Base-by-base conservation (phyloP, 2,797 vertebrate species). In the Paratrypauchen microcephalus region DNA sequence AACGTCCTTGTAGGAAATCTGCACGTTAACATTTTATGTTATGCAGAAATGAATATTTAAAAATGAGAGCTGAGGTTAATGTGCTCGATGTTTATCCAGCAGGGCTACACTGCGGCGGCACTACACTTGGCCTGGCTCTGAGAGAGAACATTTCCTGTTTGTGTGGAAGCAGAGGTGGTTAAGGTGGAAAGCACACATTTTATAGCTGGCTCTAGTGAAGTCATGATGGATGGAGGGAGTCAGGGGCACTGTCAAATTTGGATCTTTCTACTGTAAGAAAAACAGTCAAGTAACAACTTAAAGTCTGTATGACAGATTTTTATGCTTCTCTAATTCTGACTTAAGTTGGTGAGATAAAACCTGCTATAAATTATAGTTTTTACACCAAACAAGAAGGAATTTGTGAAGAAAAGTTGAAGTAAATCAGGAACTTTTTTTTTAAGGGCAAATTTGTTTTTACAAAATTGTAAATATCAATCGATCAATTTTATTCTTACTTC, bases 41-140 rank as follows among this genome's bases (percentile, higher is more conserved):
- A 77, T 76, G 71, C 77, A 82, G 67, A 81, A 77, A 74, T 30
- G 4, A 65, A 79, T 69, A 77, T 78, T 78, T 69, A 68, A 73
- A 74, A 78, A 74, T 72, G 72, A 72, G 71, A 74, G 68, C 23
- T 23, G 60, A 68, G 74, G 69, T 77, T 85, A 74, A 77, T 77
- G 72, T 65, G 67, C 57, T 77, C 30, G 1, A 54, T n/a, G 77
- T 82, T 75, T 83, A 74, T 78, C 64, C 73, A 80, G 39, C 28
- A 68, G 71, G 47, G 28, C 41, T 26, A 45, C 75, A 83, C 68
- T 75, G 47, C 65, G 74, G 52, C 56, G 73, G 71, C 66, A 78
- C 68, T 76, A 66, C 65, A 75, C 61, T 56, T 70, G 63, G 71
- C 66, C 68, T 62, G 69, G 52, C 73, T 57, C 77, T 48, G 54